A percentile compares a stretch with the other conserved stretches of the same genome.
Conservation (phyloP, 2,797 vertebrate genomes). For the Centropyge bicolor region DNA sequence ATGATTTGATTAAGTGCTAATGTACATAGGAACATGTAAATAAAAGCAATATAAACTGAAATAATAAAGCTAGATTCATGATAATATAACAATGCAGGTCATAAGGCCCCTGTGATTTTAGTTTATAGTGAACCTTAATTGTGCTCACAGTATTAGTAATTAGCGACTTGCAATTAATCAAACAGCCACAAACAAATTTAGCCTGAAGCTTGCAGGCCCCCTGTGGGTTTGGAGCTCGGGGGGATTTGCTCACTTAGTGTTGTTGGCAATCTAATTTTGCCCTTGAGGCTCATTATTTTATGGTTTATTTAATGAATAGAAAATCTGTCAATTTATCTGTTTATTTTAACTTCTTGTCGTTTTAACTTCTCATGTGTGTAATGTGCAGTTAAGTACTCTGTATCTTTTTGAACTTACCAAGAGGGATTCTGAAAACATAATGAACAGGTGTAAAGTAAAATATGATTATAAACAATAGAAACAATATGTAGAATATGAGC, state of each 20-base stretch:
- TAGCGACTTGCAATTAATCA: neutral
- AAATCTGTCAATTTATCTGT: neutral
- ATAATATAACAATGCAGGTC: neutral
- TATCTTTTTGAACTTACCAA: neutral
- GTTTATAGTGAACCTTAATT: neutral
- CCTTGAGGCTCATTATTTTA: neutral
- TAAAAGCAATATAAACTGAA: neutral
- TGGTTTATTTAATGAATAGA: neutral
- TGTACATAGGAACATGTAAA: neutral
- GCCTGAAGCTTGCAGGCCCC: neutral
- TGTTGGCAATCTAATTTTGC: neutral
- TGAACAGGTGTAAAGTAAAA: neutral
- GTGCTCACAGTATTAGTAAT: neutral
- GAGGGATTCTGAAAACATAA: neutral
- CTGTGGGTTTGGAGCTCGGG: neutral
- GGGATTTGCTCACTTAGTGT: neutral
- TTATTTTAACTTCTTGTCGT: neutral
- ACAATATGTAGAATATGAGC: no score
- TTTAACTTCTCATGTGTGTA: neutral
- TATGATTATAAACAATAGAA: no score
- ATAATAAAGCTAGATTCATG: neutral
- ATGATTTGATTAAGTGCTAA: neutral
- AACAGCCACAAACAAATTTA: conserved; percentile 2
- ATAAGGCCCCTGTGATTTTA: neutral
- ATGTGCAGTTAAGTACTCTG: neutral